phyloP scores from a whole-genome alignment of 2,888 invertebrate genomes.

The Platycheirus albimanus region DNA sequence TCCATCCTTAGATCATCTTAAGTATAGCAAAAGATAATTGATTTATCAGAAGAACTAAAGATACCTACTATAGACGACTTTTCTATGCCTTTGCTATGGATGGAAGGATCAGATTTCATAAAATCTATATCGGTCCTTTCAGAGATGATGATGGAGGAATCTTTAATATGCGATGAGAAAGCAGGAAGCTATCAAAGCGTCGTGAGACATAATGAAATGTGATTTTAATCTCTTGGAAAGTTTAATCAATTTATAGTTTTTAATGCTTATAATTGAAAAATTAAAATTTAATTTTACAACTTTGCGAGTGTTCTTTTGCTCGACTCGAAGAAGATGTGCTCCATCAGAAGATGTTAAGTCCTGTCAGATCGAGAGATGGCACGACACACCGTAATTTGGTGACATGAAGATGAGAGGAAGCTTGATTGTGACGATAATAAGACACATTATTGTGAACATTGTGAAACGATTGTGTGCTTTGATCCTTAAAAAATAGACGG shows the following conservation, averaged over 20 bases:
- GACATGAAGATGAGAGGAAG: too few relatives aligned
- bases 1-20: neutral
- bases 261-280: constrained; percentile 57
- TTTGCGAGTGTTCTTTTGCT: neutral
- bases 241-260: constrained; percentile 67
- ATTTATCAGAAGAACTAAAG: constrained; percentile 29
- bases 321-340: too few relatives aligned
- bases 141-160: neutral
- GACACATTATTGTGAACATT: too few relatives aligned
- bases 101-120: constrained; percentile 31
- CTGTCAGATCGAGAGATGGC: too few relatives aligned
- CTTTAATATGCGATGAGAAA: neutral
- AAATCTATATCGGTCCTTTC: constrained; percentile 1
- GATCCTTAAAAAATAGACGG: too few relatives aligned
- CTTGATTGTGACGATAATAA: too few relatives aligned
- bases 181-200: neutral
- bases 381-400: too few relatives aligned
- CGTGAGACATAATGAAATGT: constrained; percentile 38
- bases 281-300: constrained; percentile 53
- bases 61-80: neutral
- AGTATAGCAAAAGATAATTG: constrained; percentile 33
- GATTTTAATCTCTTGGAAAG: constrained; percentile 57
- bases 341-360: too few relatives aligned
- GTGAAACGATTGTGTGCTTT: too few relatives aligned
- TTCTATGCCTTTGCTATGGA: neutral